A percentile compares a stretch with the other conserved stretches of the same genome.
Conservation (phyloP, 2,888 invertebrate genomes). For the Epinotia brunnichana region DNA sequence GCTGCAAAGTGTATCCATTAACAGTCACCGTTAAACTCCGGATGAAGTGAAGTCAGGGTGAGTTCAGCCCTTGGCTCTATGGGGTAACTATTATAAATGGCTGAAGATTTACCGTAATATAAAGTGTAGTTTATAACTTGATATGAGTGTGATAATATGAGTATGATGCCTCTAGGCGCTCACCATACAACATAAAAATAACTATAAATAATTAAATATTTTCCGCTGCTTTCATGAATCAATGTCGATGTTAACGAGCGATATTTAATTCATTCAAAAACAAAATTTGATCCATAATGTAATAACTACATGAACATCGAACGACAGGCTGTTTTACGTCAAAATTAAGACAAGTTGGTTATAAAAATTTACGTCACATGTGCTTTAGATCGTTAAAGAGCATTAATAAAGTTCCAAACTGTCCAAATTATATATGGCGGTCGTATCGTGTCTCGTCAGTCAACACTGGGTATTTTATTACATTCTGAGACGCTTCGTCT, state of each 20-base stretch:
- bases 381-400: slow-evolving; percentile 64
- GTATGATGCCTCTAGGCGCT: not conserved
- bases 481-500: slow-evolving; percentile 64
- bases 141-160: too few relatives aligned
- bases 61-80: slow-evolving; percentile 29
- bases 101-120: not conserved
- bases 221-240: not conserved
- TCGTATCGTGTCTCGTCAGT: slow-evolving; percentile 68
- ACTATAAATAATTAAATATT: too few relatives aligned
- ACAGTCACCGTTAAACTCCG: slow-evolving; percentile 66
- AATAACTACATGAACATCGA: slow-evolving; percentile 24
- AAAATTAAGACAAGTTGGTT: slow-evolving; percentile 40
- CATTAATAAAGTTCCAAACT: slow-evolving; percentile 58
- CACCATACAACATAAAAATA: too few relatives aligned
- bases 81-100: slow-evolving; percentile 21
- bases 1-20: slow-evolving; percentile 71
- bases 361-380: slow-evolving; percentile 56
- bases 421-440: slow-evolving; percentile 58
- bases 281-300: slow-evolving; percentile 16
- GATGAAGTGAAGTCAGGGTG: slow-evolving; percentile 62
- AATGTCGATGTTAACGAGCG: not conserved
- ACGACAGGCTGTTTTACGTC: slow-evolving; percentile 35
- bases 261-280: not conserved
- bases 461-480: slow-evolving; percentile 78
- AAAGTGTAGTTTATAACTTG: not conserved